These are phyloP conservation scores for Sphaeramia orbicularis DNA, from an alignment of 2,797 vertebrate species.

Conservation along the genomic window DNA sequence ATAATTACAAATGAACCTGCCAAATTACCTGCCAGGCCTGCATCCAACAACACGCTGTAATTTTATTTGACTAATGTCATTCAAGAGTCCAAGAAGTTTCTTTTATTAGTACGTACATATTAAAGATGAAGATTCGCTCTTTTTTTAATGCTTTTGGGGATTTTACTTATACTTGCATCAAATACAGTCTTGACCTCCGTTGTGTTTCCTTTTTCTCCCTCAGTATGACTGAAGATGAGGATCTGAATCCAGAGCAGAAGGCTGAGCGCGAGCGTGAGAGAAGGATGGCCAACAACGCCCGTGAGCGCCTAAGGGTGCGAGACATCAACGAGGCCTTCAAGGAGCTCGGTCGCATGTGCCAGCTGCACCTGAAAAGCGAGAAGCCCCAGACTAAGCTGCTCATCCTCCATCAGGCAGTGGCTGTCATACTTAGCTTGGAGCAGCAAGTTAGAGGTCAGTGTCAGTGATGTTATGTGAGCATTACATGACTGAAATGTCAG, in stretches of 20 bases:
- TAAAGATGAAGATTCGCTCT: too few relatives aligned
- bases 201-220: neutral
- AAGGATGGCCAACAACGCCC: slow-evolving; percentile 96
- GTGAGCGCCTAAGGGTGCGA: slow-evolving; percentile 93
- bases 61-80: too few relatives aligned
- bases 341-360: slow-evolving; percentile 96
- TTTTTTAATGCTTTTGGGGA: too few relatives aligned
- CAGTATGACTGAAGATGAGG: slow-evolving; percentile 96
- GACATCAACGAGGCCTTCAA: slow-evolving; percentile 99
- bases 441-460: slow-evolving; percentile 94
- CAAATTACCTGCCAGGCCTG: neutral
- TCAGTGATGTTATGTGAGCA: neutral
- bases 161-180: too few relatives aligned
- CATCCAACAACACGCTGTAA: neutral
- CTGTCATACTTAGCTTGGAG: slow-evolving; percentile 96
- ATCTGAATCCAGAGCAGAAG: slow-evolving; percentile 96
- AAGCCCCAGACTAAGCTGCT: slow-evolving; percentile 98
- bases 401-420: slow-evolving; percentile 96
- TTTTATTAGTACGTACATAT: too few relatives aligned
- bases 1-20: neutral
- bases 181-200: too few relatives aligned
- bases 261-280: slow-evolving; percentile 93
- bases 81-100: too few relatives aligned
- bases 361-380: slow-evolving; percentile 96
- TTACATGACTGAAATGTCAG: too few relatives aligned